Evolutionary conservation across 2,113 vertebrate genomes (phyloP).

Genomic region (Speoplatyrhinus poulsoni): DNA sequence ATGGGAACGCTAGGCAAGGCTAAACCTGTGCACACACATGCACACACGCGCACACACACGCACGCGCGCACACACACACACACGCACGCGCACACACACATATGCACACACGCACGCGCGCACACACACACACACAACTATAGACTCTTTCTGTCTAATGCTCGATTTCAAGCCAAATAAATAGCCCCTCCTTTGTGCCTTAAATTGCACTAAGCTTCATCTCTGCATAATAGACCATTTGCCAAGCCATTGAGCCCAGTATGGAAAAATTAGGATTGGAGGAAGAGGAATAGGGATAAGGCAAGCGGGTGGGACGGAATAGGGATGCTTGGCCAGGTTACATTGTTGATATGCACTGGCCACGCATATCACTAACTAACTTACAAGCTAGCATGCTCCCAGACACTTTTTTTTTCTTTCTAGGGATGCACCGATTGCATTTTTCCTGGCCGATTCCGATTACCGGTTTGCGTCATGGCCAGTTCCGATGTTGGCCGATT

Average conservation of each 20-base stretch:
- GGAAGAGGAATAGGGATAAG: slow-evolving; percentile 54
- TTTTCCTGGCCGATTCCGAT: too few species aligned
- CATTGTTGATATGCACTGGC: not conserved
- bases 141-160: slow-evolving; percentile 35
- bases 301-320: slow-evolving; percentile 52
- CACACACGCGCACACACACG: slow-evolving; percentile 18
- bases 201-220: slow-evolving; percentile 73
- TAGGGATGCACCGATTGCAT: too few species aligned
- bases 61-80: slow-evolving; percentile 14
- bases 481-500: too few species aligned
- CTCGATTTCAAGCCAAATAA: slow-evolving; percentile 63
- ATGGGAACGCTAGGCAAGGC: slow-evolving; percentile 70
- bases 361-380: too few species aligned
- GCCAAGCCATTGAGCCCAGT: slow-evolving; percentile 53
- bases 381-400: too few species aligned
- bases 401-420: too few species aligned
- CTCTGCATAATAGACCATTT: slow-evolving; percentile 67
- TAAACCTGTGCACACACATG: slow-evolving; percentile 41
- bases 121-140: not conserved
- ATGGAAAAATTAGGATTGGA: slow-evolving; percentile 71
- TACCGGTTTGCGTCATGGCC: too few species aligned
- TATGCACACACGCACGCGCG: slow-evolving; percentile 45
- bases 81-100: slow-evolving; percentile 32
- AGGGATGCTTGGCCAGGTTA: slow-evolving; percentile 46
- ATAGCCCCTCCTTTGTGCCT: slow-evolving; percentile 67